Evolutionary conservation across 2,888 invertebrate genomes (phyloP).

Genomic region (Hedychridium roseum): DNA sequence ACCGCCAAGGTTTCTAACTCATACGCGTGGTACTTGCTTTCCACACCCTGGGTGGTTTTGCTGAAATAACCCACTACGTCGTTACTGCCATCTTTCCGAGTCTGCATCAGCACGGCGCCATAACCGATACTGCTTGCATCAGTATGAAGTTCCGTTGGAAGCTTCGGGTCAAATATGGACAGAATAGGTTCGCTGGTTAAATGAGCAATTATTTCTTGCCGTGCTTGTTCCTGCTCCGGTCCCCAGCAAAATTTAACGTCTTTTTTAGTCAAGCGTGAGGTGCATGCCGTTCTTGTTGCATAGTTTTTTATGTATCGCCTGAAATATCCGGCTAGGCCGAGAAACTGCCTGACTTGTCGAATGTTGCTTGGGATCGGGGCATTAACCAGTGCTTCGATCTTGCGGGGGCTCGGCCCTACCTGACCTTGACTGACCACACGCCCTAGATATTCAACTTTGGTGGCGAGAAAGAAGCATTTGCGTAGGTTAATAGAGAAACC

Average conservation of each 20-base stretch:
- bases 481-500: conserved; percentile 1
- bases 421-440: background rate
- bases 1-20: conserved; percentile 17
- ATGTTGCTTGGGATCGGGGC: conserved; percentile 13
- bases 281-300: conserved; percentile 3
- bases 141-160: conserved; percentile 7
- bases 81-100: background rate
- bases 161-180: conserved; percentile 1
- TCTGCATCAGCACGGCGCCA: conserved; percentile 9
- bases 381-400: conserved; percentile 19
- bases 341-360: conserved; percentile 16
- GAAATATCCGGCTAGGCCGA: conserved; percentile 23
- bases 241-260: conserved; percentile 3
- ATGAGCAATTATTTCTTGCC: background rate
- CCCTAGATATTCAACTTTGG: background rate
- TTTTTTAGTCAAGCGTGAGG: conserved; percentile 1
- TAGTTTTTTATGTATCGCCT: conserved; percentile 18
- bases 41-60: background rate
- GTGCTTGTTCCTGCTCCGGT: conserved; percentile 3
- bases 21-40: conserved; percentile 9
- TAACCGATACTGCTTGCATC: conserved; percentile 10
- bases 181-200: conserved; percentile 9
- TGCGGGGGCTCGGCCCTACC: conserved; percentile 1
- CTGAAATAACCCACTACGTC: conserved; percentile 10
- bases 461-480: background rate